A percentile compares a stretch with the other conserved stretches of the same genome.
Evolutionary conservation across 2,797 vertebrate species (phyloP).

Genomic region (Mus caroli): DNA sequence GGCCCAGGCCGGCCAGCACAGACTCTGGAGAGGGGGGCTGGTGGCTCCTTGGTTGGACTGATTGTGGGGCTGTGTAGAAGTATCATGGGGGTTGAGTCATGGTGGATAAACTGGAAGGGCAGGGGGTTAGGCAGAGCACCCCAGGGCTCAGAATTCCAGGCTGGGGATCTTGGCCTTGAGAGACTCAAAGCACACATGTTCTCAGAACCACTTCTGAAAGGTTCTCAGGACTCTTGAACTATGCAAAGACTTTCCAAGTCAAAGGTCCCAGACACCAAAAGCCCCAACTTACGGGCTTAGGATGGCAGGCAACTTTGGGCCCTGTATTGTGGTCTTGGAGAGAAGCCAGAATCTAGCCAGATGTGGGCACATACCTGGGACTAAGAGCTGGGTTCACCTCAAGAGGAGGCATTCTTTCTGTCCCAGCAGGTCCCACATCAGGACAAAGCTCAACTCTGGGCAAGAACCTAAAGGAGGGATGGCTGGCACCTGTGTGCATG

Average conservation of each 20-base stretch:
- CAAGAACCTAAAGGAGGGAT: not conserved
- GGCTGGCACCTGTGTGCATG: too few relatives aligned
- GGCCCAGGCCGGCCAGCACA: not conserved
- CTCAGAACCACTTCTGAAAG: not conserved
- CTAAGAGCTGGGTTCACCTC: rapidly evolving
- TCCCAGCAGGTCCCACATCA: rapidly evolving
- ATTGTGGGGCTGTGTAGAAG: not conserved
- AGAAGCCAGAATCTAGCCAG: not conserved
- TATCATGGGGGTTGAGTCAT: too few relatives aligned
- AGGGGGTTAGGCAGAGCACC: not conserved
- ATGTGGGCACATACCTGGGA: rapidly evolving
- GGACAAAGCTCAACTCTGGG: not conserved
- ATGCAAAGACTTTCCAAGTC: not conserved
- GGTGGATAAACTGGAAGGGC: not conserved
- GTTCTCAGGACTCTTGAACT: not conserved
- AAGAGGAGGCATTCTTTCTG: not conserved
- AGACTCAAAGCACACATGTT: not conserved
- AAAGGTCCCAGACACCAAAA: not conserved
- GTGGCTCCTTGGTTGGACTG: not conserved
- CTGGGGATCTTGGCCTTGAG: not conserved
- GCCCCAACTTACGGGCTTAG: not conserved
- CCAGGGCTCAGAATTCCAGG: not conserved
- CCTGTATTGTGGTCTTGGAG: not conserved
- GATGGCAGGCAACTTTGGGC: not conserved
- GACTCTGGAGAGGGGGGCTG: not conserved